These are phyloP conservation scores for Platorchestia sp. DNA, from an alignment of 1,140 invertebrate genomes.

Conservation along the genomic window DNA sequence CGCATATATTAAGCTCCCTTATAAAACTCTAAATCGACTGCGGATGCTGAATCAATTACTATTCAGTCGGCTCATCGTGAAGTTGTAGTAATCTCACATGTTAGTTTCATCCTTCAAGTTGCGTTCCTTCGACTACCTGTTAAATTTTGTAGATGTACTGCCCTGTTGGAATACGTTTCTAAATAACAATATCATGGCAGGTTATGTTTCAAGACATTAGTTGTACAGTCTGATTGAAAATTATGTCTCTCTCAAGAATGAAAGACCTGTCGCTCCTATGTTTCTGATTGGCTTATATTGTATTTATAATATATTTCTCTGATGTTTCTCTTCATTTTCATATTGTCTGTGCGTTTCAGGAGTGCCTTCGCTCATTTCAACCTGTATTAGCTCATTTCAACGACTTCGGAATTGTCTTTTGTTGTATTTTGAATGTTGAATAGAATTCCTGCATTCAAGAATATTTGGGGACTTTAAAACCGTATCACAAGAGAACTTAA, in stretches of 20 bases:
- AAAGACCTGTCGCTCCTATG: background rate
- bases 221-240: background rate
- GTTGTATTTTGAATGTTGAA: background rate
- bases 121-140: background rate
- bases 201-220: background rate
- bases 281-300: background rate
- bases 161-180: background rate
- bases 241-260: background rate
- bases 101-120: background rate
- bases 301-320: background rate
- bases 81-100: background rate
- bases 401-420: background rate
- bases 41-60: background rate
- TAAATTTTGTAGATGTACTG: background rate
- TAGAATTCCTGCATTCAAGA: background rate
- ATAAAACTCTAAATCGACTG: background rate
- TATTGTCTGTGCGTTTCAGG: background rate
- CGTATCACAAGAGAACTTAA: background rate
- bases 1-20: background rate
- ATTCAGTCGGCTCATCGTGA: background rate
- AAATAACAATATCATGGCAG: background rate
- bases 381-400: background rate
- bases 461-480: background rate
- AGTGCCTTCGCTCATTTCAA: background rate
- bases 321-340: too few species aligned